Evolutionary conservation across 2,888 invertebrate species (phyloP), one percentile per base, ranked within the genome.

Genomic region (Apotomis betuletana): DNA sequence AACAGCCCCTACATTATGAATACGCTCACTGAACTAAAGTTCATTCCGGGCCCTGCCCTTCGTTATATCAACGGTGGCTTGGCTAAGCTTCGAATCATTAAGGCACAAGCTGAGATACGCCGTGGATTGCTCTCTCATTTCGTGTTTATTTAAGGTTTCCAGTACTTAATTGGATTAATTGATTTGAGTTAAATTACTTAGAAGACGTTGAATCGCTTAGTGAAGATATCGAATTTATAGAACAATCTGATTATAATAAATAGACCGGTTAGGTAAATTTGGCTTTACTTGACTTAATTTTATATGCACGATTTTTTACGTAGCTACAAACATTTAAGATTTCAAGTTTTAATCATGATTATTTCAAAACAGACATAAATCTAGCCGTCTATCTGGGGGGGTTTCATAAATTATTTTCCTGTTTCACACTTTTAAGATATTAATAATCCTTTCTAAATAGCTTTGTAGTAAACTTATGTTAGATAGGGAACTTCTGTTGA

Each of bases 1-100:
- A 78, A 74, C 73, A 67, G 73, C 64, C 74, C 75, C 73, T 76
- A 69, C 75, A 75, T 75, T 75, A 77, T 75, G 77, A 76, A 76
- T 74, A 73, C 69, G 75, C 61, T 69, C 64, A 67, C 54, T 49
- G 57, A 51, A 61, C 67, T 71, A 70, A 74, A 70, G 74, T 70
- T 74, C 62, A 74, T 41, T 41, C 64, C 63, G 68, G 67, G 5
- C 41, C 41, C 6, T 41, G 6, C 73, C 71, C 73, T 74, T 64
- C 67, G 69, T 70, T 74, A 70, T 38, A 67, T 59, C 72, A 70
- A 72, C 58, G 52, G 57, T 54, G 65, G 55, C 46, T 13, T 54
- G 65, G 55, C 46, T 13, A 49, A 64, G 15, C 64, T 68, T 61
- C 41, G 58, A 67, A 67, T 67, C 54, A 61, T 62, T 54, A 71